Base-by-base conservation (phyloP, 1,140 invertebrate genomes). In the Ceratosolen solmsi region DNA sequence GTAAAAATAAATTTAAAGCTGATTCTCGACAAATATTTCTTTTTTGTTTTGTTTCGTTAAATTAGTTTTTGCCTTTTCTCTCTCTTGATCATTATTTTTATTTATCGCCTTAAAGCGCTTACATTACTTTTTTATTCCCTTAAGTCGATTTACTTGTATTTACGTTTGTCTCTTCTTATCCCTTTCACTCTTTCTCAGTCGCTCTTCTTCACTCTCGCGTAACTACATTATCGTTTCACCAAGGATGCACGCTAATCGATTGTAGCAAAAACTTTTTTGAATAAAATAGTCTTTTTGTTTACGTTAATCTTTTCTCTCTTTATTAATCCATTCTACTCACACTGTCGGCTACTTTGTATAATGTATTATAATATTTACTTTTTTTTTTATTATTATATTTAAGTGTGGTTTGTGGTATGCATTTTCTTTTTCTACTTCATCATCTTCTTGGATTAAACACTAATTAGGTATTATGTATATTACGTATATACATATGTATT, bases 1-100 rank as follows among this genome's bases (percentile, higher is more conserved):
- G 90, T 91, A 91, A 91, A 91, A 91, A 91, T 91, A 91, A 91
- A 91, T 91, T 89, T 88, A 88, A 91, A 91, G 89, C 89, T 87
- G 86, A 89, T 75, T 46, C 72, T 68, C 70, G 68, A 30, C 68
- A 83, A 86, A 88, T 84, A 33, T 76, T 56, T 25, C 60, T 36
- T 80, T 84, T 33, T 60, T 68, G 9, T 71, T 86, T 85, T 38
- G 4, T 17, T 36, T 38, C 20, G 36, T 75, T 75, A 75, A 38
- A 75, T 30, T 60, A 75, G 58, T 58, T 75, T 75, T 75, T 83
- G 22, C 0, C 20, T 51, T 56, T 75, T 58, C 60, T 75, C 54
- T 74, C 20, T 74, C 27, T 74, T 51, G 38, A 74, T 46, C 20
- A 17, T n/a, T n/a, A 72, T 30, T 74, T 74, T 71, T 70, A 71